Conservation (phyloP, 1,140 invertebrate genomes). For the Forficula auricularia region DNA sequence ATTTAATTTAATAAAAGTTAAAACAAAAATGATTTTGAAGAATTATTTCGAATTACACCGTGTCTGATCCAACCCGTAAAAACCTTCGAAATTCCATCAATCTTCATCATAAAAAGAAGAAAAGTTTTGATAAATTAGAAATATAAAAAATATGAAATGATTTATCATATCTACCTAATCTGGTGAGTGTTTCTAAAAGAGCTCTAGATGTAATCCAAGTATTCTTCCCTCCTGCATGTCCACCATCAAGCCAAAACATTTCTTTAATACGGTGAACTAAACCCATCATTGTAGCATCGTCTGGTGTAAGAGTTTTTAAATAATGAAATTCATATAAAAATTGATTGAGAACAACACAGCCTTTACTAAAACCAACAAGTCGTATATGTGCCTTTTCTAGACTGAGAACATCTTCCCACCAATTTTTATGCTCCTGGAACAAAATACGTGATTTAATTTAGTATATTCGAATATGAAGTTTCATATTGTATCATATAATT, state of each 20-base stretch:
- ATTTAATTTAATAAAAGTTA: too few species aligned
- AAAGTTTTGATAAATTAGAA: too few species aligned
- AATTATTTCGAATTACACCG: too few species aligned
- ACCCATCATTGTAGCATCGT: conserved; percentile 30
- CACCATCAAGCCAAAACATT: conserved; percentile 78
- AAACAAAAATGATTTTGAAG: too few species aligned
- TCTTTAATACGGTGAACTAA: conserved; percentile 42
- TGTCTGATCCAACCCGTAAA: too few species aligned
- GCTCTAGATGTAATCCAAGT: conserved; percentile 64
- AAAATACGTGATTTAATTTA: neutral
- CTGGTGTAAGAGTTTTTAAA: conserved; percentile 41
- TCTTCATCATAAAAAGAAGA: too few species aligned
- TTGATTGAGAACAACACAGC: conserved; percentile 80
- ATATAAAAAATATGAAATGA: too few species aligned
- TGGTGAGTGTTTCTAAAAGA: conserved; percentile 47
- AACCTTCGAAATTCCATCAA: too few species aligned
- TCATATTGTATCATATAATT: too few species aligned
- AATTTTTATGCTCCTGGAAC: conserved; percentile 17
- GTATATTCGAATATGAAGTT: too few species aligned
- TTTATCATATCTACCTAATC: conserved; percentile 37
- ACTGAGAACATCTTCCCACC: conserved; percentile 27
- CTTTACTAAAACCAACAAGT: conserved; percentile 77
- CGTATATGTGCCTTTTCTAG: conserved; percentile 32
- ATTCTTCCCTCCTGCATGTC: conserved; percentile 62
- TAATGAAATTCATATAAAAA: conserved; percentile 68